These are phyloP conservation scores for Melanogrammus aeglefinus DNA, from an alignment of 2,797 vertebrate genomes.

Conservation along the genomic window DNA sequence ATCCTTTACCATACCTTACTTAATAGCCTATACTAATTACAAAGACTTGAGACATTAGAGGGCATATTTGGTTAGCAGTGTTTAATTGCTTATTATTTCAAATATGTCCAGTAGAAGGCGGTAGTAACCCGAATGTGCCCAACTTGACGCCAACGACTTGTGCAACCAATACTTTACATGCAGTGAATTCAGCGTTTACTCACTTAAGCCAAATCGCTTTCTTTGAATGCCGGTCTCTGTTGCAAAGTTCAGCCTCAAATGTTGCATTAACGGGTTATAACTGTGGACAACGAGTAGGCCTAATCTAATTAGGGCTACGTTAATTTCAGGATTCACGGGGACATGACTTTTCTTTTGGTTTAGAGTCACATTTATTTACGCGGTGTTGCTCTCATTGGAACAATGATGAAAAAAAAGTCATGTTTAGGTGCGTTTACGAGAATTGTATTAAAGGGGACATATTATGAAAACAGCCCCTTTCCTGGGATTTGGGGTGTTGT, in stretches of 20 bases:
- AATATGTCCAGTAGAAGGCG: constrained; percentile 24
- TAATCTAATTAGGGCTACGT: not conserved
- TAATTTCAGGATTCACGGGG: not conserved
- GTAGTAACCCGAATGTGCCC: constrained; percentile 6
- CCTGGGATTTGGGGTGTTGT: too few species aligned
- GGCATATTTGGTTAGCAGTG: not conserved
- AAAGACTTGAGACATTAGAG: not conserved
- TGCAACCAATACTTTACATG: not conserved
- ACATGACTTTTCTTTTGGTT: not conserved
- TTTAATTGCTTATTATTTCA: constrained; percentile 11
- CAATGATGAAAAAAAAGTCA: not conserved
- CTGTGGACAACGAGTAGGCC: not conserved
- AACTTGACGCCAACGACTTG: not conserved
- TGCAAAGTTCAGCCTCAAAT: not conserved
- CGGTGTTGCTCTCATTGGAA: not conserved
- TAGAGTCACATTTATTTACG: not conserved
- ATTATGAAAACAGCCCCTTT: too few species aligned
- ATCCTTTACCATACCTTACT: not conserved
- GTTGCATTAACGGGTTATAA: not conserved
- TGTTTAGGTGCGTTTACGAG: not conserved
- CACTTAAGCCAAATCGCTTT: not conserved
- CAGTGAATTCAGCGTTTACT: not conserved
- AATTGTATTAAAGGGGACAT: too few species aligned
- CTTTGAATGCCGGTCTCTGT: not conserved
- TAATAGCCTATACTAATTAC: not conserved